phyloP scores from a whole-genome alignment of 2,797 vertebrate genomes.

The Danio aesculapii region DNA sequence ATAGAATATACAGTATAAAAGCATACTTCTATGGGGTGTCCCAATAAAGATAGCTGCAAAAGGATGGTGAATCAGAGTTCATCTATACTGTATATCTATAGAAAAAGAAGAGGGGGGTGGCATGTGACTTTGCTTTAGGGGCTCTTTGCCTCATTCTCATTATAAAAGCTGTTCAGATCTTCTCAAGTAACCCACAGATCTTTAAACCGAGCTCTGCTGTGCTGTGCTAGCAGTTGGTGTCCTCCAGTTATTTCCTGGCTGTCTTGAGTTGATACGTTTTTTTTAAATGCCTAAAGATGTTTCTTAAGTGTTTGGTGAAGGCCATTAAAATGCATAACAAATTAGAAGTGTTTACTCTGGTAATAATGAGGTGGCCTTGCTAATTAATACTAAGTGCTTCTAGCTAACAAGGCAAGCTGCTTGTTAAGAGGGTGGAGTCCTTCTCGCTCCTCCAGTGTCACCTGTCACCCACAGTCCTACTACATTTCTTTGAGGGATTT shows the following conservation, averaged over 20 bases:
- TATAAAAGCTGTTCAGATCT: background rate
- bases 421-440: constrained; percentile 60
- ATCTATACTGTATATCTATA: no score
- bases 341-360: constrained; percentile 90
- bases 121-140: background rate
- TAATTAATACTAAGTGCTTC: constrained; percentile 82
- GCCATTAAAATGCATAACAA: constrained; percentile 93
- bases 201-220: background rate
- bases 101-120: no score
- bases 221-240: background rate
- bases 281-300: constrained; percentile 24
- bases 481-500: background rate
- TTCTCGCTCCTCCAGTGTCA: constrained; percentile 21
- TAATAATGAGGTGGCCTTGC: constrained; percentile 87
- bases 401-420: constrained; percentile 71
- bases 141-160: background rate
- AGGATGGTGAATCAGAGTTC: no score
- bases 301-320: constrained; percentile 80
- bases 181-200: background rate
- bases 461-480: constrained; percentile 1
- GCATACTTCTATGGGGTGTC: no score
- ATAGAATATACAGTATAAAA: no score
- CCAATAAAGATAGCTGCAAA: no score
- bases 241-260: constrained; percentile 1
- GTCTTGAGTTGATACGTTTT: background rate